phyloP scores from a whole-genome alignment of 2,797 vertebrate genomes.

The Nannoperca obscura region DNA sequence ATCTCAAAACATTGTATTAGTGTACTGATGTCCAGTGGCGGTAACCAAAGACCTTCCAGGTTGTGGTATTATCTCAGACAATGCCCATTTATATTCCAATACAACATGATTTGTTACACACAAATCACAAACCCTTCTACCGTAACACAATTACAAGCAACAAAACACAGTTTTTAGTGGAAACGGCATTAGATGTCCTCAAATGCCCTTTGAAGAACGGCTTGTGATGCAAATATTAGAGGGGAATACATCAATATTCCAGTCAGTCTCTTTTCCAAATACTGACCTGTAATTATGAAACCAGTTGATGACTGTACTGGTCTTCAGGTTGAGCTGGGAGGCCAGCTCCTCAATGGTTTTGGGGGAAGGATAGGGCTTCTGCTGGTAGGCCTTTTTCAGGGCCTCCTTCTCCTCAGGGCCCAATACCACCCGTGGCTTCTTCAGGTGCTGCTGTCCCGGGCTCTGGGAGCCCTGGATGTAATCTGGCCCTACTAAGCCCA shows the following conservation, averaged over 20 bases:
- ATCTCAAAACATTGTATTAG: not conserved
- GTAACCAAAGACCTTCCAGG: not conserved
- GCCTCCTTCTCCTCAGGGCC: constrained; percentile 96
- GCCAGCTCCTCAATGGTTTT: constrained; percentile 99
- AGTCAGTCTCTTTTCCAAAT: constrained; percentile 13
- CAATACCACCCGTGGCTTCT: constrained; percentile 96
- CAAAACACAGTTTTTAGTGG: not conserved
- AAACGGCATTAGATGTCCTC: not conserved
- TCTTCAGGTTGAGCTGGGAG: constrained; percentile 99
- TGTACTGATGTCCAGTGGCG: not conserved
- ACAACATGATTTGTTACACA: not conserved
- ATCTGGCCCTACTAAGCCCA: constrained; percentile 85
- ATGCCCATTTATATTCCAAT: not conserved
- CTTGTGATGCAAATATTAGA: not conserved
- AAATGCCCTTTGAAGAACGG: not conserved
- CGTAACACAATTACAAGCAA: not conserved
- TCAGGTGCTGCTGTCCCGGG: constrained; percentile 93
- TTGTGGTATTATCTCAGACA: not conserved
- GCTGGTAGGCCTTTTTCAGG: constrained; percentile 97
- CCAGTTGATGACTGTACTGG: constrained; percentile 99
- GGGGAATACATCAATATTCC: not conserved
- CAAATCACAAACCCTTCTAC: not conserved
- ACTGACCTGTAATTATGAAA: constrained; percentile 99
- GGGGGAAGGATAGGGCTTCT: constrained; percentile 99
- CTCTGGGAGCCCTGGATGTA: constrained; percentile 93